Evolutionary conservation across 1,140 invertebrate species (phyloP).

Genomic region (Harlomillsia oculata): DNA sequence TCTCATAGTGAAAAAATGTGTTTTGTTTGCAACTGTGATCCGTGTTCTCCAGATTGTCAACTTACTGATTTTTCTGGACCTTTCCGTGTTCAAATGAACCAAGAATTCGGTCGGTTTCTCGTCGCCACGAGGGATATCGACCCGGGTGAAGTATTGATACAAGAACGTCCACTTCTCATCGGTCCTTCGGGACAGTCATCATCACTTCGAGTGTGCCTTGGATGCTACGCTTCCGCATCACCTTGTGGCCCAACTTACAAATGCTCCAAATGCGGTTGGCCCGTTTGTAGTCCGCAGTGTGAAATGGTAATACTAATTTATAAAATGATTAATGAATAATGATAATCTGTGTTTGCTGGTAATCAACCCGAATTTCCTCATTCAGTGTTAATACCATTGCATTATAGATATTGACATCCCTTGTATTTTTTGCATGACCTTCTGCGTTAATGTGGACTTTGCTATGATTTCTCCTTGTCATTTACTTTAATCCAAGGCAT

Average conservation of each 20-base stretch:
- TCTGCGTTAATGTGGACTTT: background rate
- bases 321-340: background rate
- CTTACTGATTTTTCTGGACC: too few species aligned
- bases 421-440: background rate
- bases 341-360: background rate
- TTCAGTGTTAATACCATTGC: background rate
- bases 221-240: conserved; percentile 22
- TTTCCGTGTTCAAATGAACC: too few species aligned
- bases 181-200: conserved; percentile 41
- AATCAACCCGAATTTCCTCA: background rate
- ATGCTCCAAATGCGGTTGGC: conserved; percentile 31
- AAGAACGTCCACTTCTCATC: conserved; percentile 53
- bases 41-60: too few species aligned
- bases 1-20: too few species aligned
- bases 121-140: conserved; percentile 13
- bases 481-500: too few species aligned
- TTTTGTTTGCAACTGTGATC: too few species aligned
- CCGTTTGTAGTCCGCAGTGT: conserved; percentile 23
- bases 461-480: background rate
- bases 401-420: background rate
- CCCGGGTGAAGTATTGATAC: conserved; percentile 55
- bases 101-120: conserved; percentile 2
- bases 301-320: conserved; percentile 28
- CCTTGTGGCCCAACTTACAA: conserved; percentile 24
- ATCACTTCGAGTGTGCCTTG: conserved; percentile 19